phyloP scores from a whole-genome alignment of 1,140 invertebrate genomes.

The Solenopsis invicta region DNA sequence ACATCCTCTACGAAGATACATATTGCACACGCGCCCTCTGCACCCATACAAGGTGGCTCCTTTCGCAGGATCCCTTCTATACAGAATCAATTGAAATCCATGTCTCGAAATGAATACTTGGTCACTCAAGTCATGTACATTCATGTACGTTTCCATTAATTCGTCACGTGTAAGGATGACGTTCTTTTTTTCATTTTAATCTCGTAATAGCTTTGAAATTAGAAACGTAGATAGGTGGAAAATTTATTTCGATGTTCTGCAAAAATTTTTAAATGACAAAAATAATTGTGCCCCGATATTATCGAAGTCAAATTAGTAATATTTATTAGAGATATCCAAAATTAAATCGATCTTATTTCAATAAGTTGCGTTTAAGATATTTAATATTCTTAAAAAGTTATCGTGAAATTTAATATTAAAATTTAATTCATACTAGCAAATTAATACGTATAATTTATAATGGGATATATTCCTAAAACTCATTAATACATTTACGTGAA shows the following conservation, averaged over 20 bases:
- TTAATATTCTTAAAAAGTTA: background rate
- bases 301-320: background rate
- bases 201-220: background rate
- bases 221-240: background rate
- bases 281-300: background rate
- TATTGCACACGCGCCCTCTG: constrained; percentile 39
- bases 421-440: background rate
- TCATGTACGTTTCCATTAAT: background rate
- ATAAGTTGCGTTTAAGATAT: background rate
- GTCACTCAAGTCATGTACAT: constrained; percentile 1
- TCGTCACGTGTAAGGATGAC: background rate
- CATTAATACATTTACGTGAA: background rate
- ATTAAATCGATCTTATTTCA: background rate
- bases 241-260: background rate
- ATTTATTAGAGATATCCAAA: background rate
- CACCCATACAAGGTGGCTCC: constrained; percentile 42
- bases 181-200: background rate
- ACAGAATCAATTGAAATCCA: constrained; percentile 53
- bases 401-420: background rate
- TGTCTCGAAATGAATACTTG: constrained; percentile 53
- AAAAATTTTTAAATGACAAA: background rate
- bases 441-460: background rate
- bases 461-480: background rate
- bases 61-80: constrained; percentile 26
- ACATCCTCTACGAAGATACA: constrained; percentile 53